A percentile compares a stretch with the other conserved stretches of the same genome.
Evolutionary conservation across 37 sponge, comb jelly and placozoan genomes (phyloP).

Genomic region (Diacarnus erythraeanus): DNA sequence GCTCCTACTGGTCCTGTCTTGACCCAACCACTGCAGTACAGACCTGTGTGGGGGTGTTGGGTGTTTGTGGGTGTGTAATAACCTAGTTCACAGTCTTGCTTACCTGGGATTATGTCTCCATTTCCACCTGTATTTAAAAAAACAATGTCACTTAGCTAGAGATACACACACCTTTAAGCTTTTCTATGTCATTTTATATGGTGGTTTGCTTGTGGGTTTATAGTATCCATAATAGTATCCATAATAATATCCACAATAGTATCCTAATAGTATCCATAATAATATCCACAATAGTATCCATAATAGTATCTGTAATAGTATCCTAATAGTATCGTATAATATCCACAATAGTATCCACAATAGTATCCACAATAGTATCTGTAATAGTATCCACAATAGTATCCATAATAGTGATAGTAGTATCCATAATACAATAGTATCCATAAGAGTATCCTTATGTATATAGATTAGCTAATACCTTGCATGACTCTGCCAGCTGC

Average conservation of each 20-base stretch:
- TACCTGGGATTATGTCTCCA: background rate
- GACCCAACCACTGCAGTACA: conserved; percentile 99
- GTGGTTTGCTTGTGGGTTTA: too few species aligned
- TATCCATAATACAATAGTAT: background rate
- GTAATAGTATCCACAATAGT: background rate
- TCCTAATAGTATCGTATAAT: background rate
- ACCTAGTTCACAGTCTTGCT: too few species aligned
- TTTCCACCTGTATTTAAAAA: background rate
- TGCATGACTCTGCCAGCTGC: conserved; percentile 61
- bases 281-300: background rate
- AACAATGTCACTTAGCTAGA: too few species aligned
- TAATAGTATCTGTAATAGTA: background rate
- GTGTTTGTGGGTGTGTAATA: too few species aligned
- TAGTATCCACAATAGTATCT: background rate
- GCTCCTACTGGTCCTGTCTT: conserved; percentile 93
- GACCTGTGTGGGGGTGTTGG: conserved; percentile 50
- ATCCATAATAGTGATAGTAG: background rate
- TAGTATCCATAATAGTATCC: too few species aligned
- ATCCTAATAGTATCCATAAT: background rate
- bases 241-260: background rate
- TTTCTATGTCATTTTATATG: too few species aligned
- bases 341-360: background rate
- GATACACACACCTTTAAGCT: too few species aligned
- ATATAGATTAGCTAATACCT: conserved; percentile 3
- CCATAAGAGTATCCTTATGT: background rate